Percentiles rank a stretch among this genome's conserved stretches.
These are phyloP conservation scores for Drosophila leontia DNA, from an alignment of 1,140 invertebrate genomes.

Conservation along the genomic window DNA sequence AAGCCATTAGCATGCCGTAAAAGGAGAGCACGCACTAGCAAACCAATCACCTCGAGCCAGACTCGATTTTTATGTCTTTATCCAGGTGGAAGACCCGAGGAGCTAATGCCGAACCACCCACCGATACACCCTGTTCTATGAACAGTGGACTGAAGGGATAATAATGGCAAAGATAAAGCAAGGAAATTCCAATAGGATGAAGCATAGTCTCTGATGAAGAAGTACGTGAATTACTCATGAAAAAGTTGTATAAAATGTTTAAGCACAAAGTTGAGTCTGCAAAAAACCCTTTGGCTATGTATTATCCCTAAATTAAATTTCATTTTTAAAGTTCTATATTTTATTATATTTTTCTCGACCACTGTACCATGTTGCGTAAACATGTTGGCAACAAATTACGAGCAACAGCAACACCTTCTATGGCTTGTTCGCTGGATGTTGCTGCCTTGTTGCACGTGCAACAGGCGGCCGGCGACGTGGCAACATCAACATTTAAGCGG, in stretches of 20 bases:
- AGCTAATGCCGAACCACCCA: constrained; percentile 16
- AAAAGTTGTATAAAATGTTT: too few relatives aligned
- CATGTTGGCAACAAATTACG: constrained; percentile 78
- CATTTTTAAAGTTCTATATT: neutral
- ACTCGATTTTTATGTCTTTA: constrained; percentile 74
- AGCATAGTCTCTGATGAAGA: too few relatives aligned
- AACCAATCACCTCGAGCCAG: constrained; percentile 47
- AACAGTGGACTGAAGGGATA: neutral
- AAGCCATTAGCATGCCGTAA: constrained; percentile 67
- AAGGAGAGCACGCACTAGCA: constrained; percentile 62
- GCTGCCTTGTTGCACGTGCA: constrained; percentile 45
- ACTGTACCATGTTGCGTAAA: constrained; percentile 56
- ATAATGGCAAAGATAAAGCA: neutral
- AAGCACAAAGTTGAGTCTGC: too few relatives aligned
- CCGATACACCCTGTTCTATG: neutral
- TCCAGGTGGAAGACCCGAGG: constrained; percentile 32
- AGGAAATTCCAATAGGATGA: neutral
- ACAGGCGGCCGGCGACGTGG: constrained; percentile 19
- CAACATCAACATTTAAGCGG: constrained; percentile 13
- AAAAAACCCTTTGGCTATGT: too few relatives aligned
- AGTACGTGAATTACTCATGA: too few relatives aligned
- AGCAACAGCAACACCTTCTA: constrained; percentile 54
- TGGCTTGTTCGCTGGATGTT: constrained; percentile 24
- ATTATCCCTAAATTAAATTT: neutral
- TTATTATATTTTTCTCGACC: neutral